Conservation (phyloP, 2,113 vertebrate species). For the Crypturellus undulatus region DNA sequence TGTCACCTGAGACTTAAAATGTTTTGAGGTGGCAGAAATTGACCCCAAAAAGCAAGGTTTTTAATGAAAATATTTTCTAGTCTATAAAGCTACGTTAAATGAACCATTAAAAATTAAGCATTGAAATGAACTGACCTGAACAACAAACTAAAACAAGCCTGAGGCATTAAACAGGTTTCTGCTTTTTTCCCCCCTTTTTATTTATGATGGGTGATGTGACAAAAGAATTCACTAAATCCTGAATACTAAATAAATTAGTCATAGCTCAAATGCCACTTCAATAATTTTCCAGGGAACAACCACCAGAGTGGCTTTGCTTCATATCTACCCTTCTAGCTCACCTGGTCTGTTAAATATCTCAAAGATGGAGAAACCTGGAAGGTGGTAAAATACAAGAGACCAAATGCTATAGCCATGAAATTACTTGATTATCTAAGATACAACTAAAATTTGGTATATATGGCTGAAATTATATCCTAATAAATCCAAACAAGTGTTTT, state of each 20-base stretch:
- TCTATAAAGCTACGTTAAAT: constrained; percentile 72
- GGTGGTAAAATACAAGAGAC: background rate
- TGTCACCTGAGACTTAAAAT: constrained; percentile 36
- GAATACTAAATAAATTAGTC: constrained; percentile 80
- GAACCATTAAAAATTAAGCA: constrained; percentile 78
- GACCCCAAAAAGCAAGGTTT: constrained; percentile 60
- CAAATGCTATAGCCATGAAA: background rate
- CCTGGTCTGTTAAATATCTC: background rate
- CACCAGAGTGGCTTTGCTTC: background rate
- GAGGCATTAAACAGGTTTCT: constrained; percentile 77
- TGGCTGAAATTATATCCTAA: background rate
- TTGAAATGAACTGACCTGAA: constrained; percentile 81
- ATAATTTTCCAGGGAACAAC: constrained; percentile 54
- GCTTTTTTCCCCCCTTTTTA: constrained; percentile 63
- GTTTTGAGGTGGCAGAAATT: constrained; percentile 55
- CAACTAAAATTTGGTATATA: background rate
- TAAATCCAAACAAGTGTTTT: background rate
- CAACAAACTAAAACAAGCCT: constrained; percentile 73
- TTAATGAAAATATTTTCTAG: constrained; percentile 72
- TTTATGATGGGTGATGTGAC: constrained; percentile 73
- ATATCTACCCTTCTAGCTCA: constrained; percentile 44
- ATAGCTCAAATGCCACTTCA: constrained; percentile 71
- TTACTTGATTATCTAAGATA: background rate
- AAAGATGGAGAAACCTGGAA: background rate
- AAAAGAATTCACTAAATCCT: constrained; percentile 75